Evolutionary conservation across 2,888 invertebrate species (phyloP).

Genomic region (Pharmacophagus antenor): DNA sequence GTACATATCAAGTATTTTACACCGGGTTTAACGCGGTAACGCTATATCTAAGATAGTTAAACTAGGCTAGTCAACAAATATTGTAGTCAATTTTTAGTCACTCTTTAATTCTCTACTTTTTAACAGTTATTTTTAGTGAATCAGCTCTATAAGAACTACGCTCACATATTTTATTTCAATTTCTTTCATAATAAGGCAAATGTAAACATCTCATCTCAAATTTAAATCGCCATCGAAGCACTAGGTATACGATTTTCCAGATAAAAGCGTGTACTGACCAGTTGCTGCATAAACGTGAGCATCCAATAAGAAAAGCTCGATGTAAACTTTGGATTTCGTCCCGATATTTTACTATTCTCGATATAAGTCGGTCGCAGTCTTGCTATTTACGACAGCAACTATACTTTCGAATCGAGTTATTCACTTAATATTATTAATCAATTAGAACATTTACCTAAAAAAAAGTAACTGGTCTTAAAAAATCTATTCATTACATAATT

Average conservation of each 20-base stretch:
- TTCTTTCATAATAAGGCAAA: not conserved
- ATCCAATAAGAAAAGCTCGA: slow-evolving; percentile 50
- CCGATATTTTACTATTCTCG: slow-evolving; percentile 23
- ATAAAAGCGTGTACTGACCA: slow-evolving; percentile 34
- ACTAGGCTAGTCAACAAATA: too few relatives aligned
- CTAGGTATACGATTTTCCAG: not conserved
- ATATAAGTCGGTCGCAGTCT: slow-evolving; percentile 35
- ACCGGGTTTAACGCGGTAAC: too few relatives aligned
- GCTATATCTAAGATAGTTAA: too few relatives aligned
- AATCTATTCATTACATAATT: too few relatives aligned
- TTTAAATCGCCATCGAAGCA: slow-evolving; percentile 6
- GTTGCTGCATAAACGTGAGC: slow-evolving; percentile 41
- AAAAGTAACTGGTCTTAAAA: too few relatives aligned
- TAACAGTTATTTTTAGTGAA: too few relatives aligned
- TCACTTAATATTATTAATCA: not conserved
- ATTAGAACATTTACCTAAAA: not conserved
- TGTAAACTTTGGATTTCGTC: slow-evolving; percentile 35
- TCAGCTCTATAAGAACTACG: not conserved
- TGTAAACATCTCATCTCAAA: not conserved
- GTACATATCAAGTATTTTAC: too few relatives aligned
- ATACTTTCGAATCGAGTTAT: not conserved
- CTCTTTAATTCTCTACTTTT: too few relatives aligned
- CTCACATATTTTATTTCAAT: too few relatives aligned
- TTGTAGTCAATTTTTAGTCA: too few relatives aligned
- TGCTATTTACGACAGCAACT: not conserved